Evolutionary conservation across 2,888 invertebrate genomes (phyloP).

Genomic region (Melangyna quadrimaculata): DNA sequence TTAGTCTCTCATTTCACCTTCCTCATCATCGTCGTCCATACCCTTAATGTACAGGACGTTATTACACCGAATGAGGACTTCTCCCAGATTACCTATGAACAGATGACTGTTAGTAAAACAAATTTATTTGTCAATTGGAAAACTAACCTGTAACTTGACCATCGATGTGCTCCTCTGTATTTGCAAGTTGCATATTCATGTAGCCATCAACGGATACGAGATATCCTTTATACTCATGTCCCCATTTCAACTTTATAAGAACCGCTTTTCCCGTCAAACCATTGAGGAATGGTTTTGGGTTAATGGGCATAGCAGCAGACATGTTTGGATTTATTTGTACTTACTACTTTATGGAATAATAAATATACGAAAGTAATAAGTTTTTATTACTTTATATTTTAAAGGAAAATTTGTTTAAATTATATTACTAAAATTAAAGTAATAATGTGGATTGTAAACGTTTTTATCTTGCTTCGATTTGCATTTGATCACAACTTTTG

Average conservation of each 20-base stretch:
- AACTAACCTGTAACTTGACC: constrained; percentile 90
- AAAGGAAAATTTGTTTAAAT: neutral
- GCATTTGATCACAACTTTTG: constrained; percentile 44
- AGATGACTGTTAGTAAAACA: neutral
- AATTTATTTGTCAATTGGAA: neutral
- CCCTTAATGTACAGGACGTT: constrained; percentile 97
- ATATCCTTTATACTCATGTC: constrained; percentile 99
- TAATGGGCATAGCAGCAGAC: constrained; percentile 95
- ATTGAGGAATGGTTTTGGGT: constrained; percentile 99
- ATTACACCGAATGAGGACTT: constrained; percentile 98
- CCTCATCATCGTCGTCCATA: constrained; percentile 97
- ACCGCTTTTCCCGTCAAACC: constrained; percentile 98
- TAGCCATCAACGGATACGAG: constrained; percentile 99
- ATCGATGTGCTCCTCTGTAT: constrained; percentile 98
- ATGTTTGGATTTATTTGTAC: constrained; percentile 73
- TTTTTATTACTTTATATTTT: neutral
- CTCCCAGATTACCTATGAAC: constrained; percentile 90
- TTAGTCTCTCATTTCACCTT: constrained; percentile 91
- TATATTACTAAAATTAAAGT: neutral
- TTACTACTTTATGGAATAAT: constrained; percentile 8
- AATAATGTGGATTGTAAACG: constrained; percentile 21
- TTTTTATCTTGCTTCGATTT: constrained; percentile 14
- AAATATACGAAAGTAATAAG: neutral
- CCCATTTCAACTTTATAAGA: constrained; percentile 99
- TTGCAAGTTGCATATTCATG: constrained; percentile 99